A percentile compares a stretch with the other conserved stretches of the same genome.
These are phyloP conservation scores for Rhincodon typus DNA, from an alignment of 2,797 vertebrate genomes.

Conservation along the genomic window DNA sequence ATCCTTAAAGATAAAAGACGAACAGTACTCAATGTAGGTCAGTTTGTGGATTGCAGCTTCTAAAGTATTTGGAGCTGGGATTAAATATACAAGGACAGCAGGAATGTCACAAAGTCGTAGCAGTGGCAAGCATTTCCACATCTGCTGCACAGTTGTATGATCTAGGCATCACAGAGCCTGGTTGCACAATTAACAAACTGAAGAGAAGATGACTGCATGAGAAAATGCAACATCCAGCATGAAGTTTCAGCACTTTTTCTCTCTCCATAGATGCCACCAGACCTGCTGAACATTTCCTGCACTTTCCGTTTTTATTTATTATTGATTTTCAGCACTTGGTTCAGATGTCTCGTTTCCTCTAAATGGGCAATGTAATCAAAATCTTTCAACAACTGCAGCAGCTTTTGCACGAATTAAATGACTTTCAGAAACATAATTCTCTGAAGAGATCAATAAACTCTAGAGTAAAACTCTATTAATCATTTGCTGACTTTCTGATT, in stretches of 20 bases:
- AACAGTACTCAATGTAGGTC: too few species aligned
- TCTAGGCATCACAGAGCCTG: too few species aligned
- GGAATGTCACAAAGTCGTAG: too few species aligned
- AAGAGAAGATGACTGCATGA: too few species aligned
- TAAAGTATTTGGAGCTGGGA: too few species aligned
- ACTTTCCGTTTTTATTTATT: neutral
- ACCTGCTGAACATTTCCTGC: neutral
- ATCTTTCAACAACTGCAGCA: neutral
- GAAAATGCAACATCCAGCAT: too few species aligned
- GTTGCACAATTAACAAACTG: too few species aligned
- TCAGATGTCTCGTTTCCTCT: neutral
- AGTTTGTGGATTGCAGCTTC: too few species aligned
- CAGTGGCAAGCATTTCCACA: too few species aligned
- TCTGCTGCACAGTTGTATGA: too few species aligned
- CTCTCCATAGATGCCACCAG: neutral
- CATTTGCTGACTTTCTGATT: neutral
- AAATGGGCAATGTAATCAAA: conserved; percentile 15
- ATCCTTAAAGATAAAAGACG: too few species aligned
- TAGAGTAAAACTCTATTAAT: conserved; percentile 9
- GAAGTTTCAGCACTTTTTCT: neutral
- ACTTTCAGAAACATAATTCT: neutral
- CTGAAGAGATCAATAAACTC: neutral
- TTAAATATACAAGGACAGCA: too few species aligned
- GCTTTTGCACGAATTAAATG: neutral
- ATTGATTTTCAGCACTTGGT: neutral